phyloP scores from a whole-genome alignment of 1,140 invertebrate species.

The Sycophaga agraensis region DNA sequence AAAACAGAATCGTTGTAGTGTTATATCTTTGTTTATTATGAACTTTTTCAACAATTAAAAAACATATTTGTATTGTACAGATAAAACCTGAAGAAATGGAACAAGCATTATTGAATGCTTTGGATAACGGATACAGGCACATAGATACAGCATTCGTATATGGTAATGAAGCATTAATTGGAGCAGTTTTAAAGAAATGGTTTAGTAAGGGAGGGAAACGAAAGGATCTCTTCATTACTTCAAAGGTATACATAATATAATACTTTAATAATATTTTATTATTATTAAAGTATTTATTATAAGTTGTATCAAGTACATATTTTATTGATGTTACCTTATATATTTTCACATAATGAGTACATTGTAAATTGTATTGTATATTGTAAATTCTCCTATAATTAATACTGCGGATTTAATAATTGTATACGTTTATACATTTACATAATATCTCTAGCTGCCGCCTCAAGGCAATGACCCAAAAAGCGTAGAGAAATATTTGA shows the following conservation, averaged over 20 bases:
- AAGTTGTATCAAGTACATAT: no score
- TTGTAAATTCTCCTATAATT: no score
- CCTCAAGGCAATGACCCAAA: constrained; percentile 54
- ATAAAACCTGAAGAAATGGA: constrained; percentile 2
- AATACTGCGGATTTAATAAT: no score
- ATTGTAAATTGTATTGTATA: no score
- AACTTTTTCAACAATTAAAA: no score
- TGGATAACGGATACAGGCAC: constrained; percentile 21
- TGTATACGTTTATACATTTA: no score
- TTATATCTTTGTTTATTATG: no score
- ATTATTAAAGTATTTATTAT: no score
- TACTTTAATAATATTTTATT: no score
- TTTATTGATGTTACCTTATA: no score
- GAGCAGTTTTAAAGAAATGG: constrained; percentile 20
- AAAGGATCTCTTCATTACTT: constrained; percentile 25
- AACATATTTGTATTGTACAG: background rate
- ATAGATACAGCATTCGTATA: constrained; percentile 26
- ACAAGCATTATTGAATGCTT: background rate
- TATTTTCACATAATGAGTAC: no score
- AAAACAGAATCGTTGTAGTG: no score
- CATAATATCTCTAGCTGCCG: constrained; percentile 55
- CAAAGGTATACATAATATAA: constrained; percentile 1
- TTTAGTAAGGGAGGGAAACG: constrained; percentile 16
- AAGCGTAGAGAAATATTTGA: constrained; percentile 63
- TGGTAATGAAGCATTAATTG: constrained; percentile 13